phyloP scores from a whole-genome alignment of 2,113 vertebrate species.

The Smithornis capensis region DNA sequence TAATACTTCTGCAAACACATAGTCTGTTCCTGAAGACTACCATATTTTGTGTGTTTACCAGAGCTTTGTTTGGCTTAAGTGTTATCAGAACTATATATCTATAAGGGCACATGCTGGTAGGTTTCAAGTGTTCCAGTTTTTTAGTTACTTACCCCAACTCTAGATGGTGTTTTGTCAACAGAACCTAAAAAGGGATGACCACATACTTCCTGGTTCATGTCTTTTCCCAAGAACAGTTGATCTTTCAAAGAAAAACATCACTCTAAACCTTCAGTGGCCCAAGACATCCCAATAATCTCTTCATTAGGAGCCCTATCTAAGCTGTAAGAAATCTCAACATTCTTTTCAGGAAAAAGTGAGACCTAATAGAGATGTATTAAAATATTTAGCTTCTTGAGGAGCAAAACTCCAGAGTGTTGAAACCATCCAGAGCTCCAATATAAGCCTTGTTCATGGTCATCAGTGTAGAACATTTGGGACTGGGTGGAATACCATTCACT shows the following conservation, averaged over 20 bases:
- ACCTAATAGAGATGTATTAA: not conserved
- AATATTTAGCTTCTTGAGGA: not conserved
- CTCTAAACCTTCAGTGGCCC: not conserved
- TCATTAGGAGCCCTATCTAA: not conserved
- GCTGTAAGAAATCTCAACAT: not conserved
- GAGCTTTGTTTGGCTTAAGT: not conserved
- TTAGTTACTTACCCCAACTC: not conserved
- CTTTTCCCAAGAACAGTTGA: not conserved
- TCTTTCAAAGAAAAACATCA: not conserved
- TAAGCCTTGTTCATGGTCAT: not conserved
- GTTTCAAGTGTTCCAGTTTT: not conserved
- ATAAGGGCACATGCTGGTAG: not conserved
- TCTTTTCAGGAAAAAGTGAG: not conserved
- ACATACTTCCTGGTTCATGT: not conserved
- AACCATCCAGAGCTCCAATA: not conserved
- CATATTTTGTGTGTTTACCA: not conserved
- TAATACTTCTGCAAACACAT: not conserved
- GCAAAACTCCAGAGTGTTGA: not conserved
- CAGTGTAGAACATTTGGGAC: not conserved
- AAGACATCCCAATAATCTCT: not conserved
- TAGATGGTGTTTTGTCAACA: not conserved
- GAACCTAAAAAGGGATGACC: not conserved
- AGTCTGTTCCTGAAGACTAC: not conserved
- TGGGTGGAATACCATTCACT: not conserved
- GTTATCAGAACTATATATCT: not conserved